Evolutionary conservation across 2,888 invertebrate genomes (phyloP), one percentile per base, ranked within the genome.

Genomic region (Cephus nigrinus): DNA sequence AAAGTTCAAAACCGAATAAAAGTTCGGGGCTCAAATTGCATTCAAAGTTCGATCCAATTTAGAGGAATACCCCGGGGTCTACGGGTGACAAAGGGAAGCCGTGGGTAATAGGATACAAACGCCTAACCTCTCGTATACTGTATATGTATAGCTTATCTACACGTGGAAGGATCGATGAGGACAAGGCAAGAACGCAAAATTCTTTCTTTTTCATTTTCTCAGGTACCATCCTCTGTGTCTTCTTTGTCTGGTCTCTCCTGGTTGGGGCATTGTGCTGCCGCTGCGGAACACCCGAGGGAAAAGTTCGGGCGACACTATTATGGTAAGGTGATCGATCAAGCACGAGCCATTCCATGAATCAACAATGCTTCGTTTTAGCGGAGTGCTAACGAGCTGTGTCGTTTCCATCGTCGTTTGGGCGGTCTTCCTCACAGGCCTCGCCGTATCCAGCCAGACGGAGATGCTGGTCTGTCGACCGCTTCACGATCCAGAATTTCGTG

Each of bases 381-480:
- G 94, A 72, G 92, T 94, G 4, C 90, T 93, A 74, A 92, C 94
- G 90, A 92, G 94, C 84, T 94, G 94, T 86, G 84, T 95, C 76
- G 89, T 93, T 71, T 94, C 95, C 34, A 90, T 95, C 23, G 89
- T 93, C 78, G 90, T 95, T 75, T 95, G 95, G 95, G 87, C 91
- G 55, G 90, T 94, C 81, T 92, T 94, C 81, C 93, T 94, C 76
- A 91, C 92, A 15, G 91, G 93, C 15, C 93, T 95, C 81, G 91
- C 95, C 40, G 88, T 95, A 75, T 94, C 95, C 30, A 94, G 94
- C 31, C 95, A 95, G 86, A 94, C 94, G 30, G 94, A 95, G 91
- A 93, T 94, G 78, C 94, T 96, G 86, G 92, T 96, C 1, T 97
- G 96, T 85, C 94, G 95, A 78, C 94, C 96, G 0, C 92, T 97